These are phyloP conservation scores for Lamellibrachia columna DNA, from an alignment of 2,888 invertebrate species.

Conservation along the genomic window DNA sequence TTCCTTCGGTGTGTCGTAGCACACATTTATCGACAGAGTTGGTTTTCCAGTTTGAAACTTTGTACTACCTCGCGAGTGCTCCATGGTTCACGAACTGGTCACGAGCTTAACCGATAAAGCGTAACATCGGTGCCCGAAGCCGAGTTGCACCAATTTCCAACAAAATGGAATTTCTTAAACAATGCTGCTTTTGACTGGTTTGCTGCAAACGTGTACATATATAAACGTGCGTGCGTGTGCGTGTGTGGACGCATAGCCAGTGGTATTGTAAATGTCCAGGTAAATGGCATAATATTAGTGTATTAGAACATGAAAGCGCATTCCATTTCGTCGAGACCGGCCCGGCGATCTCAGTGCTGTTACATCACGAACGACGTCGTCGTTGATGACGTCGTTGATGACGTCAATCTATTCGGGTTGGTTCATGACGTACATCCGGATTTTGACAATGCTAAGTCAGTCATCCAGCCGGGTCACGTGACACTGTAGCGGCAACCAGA, in stretches of 20 bases:
- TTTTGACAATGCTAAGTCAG: not conserved
- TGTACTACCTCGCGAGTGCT: not conserved
- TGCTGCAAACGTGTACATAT: not conserved
- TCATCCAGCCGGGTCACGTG: not conserved
- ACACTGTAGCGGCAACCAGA: not conserved
- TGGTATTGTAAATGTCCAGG: not conserved
- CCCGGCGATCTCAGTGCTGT: not conserved
- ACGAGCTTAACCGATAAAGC: not conserved
- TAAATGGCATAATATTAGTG: not conserved
- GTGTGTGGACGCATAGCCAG: not conserved
- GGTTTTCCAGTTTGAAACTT: not conserved
- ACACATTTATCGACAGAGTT: not conserved
- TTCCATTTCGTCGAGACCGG: not conserved
- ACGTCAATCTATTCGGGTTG: not conserved
- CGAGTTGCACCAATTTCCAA: not conserved
- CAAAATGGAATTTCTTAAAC: not conserved
- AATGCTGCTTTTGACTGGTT: not conserved
- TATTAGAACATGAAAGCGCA: conserved; percentile 3
- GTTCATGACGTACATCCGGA: not conserved
- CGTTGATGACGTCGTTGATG: not conserved
- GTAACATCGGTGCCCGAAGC: not conserved
- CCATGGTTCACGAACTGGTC: not conserved
- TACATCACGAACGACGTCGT: not conserved
- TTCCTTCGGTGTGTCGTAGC: not conserved
- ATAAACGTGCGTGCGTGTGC: not conserved